Evolutionary conservation across 30 jellyfish, hydroid and myxozoan genomes (phyloP).

Genomic region (Hydra vulgaris): DNA sequence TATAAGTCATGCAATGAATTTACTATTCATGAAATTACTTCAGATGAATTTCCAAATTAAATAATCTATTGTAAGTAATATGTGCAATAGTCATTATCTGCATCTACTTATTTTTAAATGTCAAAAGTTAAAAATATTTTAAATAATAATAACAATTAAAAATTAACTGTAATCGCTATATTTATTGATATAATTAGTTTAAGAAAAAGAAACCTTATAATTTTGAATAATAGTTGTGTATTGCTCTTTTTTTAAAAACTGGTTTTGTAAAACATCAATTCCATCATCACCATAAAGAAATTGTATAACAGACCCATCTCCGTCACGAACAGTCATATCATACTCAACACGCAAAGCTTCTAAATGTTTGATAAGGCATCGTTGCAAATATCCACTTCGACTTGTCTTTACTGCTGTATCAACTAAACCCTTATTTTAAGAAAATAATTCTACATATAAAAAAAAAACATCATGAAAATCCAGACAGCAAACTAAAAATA

Average conservation of each 20-base stretch:
- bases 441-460: neutral
- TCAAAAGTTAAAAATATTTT: too few relatives aligned
- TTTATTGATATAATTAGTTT: too few relatives aligned
- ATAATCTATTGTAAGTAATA: too few relatives aligned
- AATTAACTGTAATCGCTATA: too few relatives aligned
- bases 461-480: slow-evolving; percentile 2
- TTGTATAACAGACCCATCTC: slow-evolving; percentile 99
- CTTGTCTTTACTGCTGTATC: slow-evolving; percentile 99
- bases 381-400: slow-evolving; percentile 97
- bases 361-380: slow-evolving; percentile 95
- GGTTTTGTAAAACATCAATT: slow-evolving; percentile 74
- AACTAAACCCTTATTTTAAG: slow-evolving; percentile 66
- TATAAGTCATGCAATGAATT: too few relatives aligned
- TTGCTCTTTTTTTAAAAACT: slow-evolving; percentile 55
- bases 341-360: slow-evolving; percentile 96
- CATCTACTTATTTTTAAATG: too few relatives aligned
- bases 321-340: slow-evolving; percentile 97
- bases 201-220: slow-evolving; percentile 40
- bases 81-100: too few relatives aligned
- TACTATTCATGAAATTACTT: too few relatives aligned
- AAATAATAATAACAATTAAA: too few relatives aligned
- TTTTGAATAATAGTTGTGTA: slow-evolving; percentile 74
- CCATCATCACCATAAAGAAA: slow-evolving; percentile 99
- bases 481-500: too few relatives aligned
- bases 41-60: too few relatives aligned